phyloP scores from a whole-genome alignment of 2,113 vertebrate genomes.

The Podiceps cristatus region DNA sequence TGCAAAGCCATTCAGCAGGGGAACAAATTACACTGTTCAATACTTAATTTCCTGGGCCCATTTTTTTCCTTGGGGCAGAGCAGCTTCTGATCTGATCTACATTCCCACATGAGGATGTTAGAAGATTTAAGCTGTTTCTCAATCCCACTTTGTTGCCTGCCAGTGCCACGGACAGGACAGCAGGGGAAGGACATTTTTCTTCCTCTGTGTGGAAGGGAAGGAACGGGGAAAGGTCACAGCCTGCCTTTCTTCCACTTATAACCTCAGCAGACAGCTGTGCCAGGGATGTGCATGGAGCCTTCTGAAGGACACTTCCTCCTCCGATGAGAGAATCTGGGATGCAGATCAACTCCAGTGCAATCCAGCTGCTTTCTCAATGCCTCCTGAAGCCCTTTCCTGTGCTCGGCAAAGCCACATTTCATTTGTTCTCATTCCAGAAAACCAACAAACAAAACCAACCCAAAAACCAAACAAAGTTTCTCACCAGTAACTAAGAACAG shows the following conservation, averaged over 20 bases:
- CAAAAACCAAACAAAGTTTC: background rate
- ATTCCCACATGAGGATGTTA: rapidly evolving
- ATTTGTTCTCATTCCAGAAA: background rate
- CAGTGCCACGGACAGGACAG: background rate
- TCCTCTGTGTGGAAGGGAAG: background rate
- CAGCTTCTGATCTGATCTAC: background rate
- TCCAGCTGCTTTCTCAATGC: background rate
- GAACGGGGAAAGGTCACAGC: background rate
- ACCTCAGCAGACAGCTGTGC: background rate
- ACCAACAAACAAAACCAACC: background rate
- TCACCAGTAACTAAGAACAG: background rate
- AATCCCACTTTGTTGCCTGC: background rate
- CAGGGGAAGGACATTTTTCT: background rate
- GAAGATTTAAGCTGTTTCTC: background rate
- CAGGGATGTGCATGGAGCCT: background rate
- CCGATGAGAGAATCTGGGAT: background rate
- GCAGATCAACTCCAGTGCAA: background rate
- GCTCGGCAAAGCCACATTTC: background rate
- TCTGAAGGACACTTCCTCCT: background rate
- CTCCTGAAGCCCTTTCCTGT: background rate
- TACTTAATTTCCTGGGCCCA: background rate
- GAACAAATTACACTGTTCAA: background rate
- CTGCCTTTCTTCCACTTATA: background rate
- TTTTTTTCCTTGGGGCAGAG: background rate
- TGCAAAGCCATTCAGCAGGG: background rate